Evolutionary conservation across 2,113 vertebrate species (phyloP).

Genomic region (Callionymus lyra): DNA sequence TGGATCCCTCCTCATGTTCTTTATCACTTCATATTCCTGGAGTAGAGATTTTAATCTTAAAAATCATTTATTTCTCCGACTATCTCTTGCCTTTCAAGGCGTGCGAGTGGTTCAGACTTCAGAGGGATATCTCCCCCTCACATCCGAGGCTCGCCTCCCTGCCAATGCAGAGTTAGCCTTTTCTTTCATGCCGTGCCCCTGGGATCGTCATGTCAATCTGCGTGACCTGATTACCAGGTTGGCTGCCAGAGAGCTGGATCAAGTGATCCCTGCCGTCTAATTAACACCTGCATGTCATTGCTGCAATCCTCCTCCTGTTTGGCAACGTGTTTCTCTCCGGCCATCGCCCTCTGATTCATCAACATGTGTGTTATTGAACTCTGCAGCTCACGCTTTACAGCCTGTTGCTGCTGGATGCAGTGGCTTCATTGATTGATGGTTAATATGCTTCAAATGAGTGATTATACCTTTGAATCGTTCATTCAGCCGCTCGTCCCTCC

Average conservation of each 20-base stretch:
- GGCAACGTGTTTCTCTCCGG: slow-evolving; percentile 11
- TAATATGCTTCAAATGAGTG: too few species aligned
- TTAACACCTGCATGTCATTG: slow-evolving; percentile 46
- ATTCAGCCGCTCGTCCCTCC: too few species aligned
- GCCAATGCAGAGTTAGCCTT: slow-evolving; percentile 60
- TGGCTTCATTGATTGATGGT: too few species aligned
- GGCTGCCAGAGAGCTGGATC: slow-evolving; percentile 47
- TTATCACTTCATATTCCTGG: slow-evolving; percentile 25
- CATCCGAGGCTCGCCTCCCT: slow-evolving; percentile 43
- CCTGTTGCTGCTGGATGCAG: too few species aligned
- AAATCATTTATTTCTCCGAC: slow-evolving; percentile 24
- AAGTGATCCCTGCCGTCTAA: slow-evolving; percentile 47
- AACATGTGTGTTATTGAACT: not conserved
- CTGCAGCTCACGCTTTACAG: slow-evolving; percentile 2
- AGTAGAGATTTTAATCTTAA: slow-evolving; percentile 40
- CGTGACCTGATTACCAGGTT: slow-evolving; percentile 59
- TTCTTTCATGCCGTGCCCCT: slow-evolving; percentile 55
- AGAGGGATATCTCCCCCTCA: slow-evolving; percentile 53
- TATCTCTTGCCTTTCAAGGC: slow-evolving; percentile 31
- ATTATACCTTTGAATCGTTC: too few species aligned
- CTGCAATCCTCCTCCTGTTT: slow-evolving; percentile 16
- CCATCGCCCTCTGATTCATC: slow-evolving; percentile 3
- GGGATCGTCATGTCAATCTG: slow-evolving; percentile 65
- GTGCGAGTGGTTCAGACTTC: slow-evolving; percentile 56
- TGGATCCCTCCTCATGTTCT: slow-evolving; percentile 9